Base-by-base conservation (phyloP, 2,797 vertebrate genomes). In the Monodelphis domestica region DNA sequence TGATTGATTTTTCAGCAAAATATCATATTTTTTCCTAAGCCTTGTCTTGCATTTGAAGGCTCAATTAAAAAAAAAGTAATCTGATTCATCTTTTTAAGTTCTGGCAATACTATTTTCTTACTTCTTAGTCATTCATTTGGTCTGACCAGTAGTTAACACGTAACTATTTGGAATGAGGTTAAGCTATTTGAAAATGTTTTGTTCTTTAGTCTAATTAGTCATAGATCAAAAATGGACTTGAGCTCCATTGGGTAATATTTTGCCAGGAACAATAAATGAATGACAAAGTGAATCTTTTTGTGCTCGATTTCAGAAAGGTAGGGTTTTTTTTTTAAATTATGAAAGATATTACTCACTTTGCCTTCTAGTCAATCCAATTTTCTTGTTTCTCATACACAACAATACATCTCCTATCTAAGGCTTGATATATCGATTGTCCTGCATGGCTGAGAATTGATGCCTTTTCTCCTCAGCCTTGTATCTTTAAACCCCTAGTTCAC, bases 181-280 rank as follows among this genome's bases (percentile, higher is more conserved):
- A 4, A 94, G 54, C 57, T 84, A 90, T 56, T 96, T 94, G 70
- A 21, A 91, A 90, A 89, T 45, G 17, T 14, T 93, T 96, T 21
- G 91, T 70, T 89, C 12, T 87, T 94, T 91, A n/a, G n/a, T 15
- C 51, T 84, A 55, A 89, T 87, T 89, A 93, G 2, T 21, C 11
- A 84, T 53, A 92, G 14, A 28, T 63, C 88, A 17, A 29, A 51
- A 88, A 26, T 50, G 84, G 38, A 63, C 12, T 93, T 93, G n/a
- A 11, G 54, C 15, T 45, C 53, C n/a, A 29, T 30, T 90, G 45
- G 51, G 29, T 21, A 63, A 89, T 93, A 94, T 91, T 91, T 95
- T 96, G 50, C 29, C 88, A 51, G 91, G 54, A 56, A 87, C 91
- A 10, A 54, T 91, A 91, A 92, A 54, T 55, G n/a, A 87, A 78